These are phyloP conservation scores for Monarcha castaneiventris DNA, from an alignment of 2,113 vertebrate genomes.

Conservation along the genomic window DNA sequence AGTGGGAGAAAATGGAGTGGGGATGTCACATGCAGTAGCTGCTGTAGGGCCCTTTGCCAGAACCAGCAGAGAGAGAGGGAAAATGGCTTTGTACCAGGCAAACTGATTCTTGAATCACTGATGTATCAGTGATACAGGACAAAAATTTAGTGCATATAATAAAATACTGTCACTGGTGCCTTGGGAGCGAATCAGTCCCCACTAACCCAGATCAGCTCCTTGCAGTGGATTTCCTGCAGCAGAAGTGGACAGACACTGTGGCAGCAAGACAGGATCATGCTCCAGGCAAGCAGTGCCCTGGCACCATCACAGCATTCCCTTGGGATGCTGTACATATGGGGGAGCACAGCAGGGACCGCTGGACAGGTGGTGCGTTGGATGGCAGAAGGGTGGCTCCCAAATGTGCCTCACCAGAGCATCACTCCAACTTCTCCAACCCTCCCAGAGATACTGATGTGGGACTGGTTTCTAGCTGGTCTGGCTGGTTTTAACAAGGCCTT, in stretches of 20 bases:
- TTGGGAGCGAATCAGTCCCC: neutral
- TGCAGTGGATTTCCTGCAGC: neutral
- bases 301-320: neutral
- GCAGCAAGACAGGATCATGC: fast-evolving
- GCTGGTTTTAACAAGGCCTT: neutral
- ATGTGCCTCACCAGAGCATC: neutral
- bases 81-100: neutral
- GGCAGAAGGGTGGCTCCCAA: neutral
- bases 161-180: neutral
- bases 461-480: neutral
- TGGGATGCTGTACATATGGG: fast-evolving
- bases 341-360: neutral
- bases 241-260: neutral
- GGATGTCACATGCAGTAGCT: neutral
- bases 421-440: neutral
- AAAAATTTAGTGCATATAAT: neutral
- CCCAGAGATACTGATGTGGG: neutral
- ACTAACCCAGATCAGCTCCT: neutral
- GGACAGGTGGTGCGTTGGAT: no score
- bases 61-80: neutral
- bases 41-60: neutral
- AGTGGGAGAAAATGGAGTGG: fast-evolving
- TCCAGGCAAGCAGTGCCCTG: neutral
- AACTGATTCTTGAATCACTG: neutral
- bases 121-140: neutral